Percentiles rank a stretch among this genome's conserved stretches.
Conservation (phyloP, 1,140 invertebrate species). For the Polyergus mexicanus region DNA sequence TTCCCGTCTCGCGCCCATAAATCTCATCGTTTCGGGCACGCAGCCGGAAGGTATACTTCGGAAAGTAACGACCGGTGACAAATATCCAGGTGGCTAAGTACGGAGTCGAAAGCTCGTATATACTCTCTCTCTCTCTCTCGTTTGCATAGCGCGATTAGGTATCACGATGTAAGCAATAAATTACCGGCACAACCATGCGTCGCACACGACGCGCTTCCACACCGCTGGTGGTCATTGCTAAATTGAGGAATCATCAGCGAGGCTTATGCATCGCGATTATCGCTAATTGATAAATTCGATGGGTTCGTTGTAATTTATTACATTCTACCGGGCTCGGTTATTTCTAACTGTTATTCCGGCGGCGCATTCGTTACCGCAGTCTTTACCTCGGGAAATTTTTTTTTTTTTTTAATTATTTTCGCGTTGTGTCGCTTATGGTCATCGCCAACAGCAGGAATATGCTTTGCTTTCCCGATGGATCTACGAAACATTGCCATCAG, state of each 20-base stretch:
- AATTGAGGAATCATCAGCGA: slow-evolving; percentile 75
- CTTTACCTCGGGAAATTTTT: slow-evolving; percentile 39
- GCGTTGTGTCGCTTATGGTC: slow-evolving; percentile 18
- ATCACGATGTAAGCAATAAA: slow-evolving; percentile 70
- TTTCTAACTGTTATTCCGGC: slow-evolving; percentile 66
- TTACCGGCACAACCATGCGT: slow-evolving; percentile 61
- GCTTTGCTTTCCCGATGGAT: background rate
- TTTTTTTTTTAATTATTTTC: background rate
- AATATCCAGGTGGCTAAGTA: slow-evolving; percentile 63
- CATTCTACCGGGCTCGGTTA: slow-evolving; percentile 37
- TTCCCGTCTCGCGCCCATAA: background rate
- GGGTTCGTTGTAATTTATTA: slow-evolving; percentile 69
- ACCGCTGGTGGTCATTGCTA: slow-evolving; percentile 71
- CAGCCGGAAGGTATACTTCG: slow-evolving; percentile 46
- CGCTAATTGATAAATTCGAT: slow-evolving; percentile 78
- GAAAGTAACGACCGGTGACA: slow-evolving; percentile 67
- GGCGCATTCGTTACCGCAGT: slow-evolving; percentile 40
- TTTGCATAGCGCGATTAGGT: slow-evolving; percentile 63
- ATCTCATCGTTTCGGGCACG: slow-evolving; percentile 6
- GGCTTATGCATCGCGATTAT: slow-evolving; percentile 69
- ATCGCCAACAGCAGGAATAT: slow-evolving; percentile 16
- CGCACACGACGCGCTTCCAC: slow-evolving; percentile 43
- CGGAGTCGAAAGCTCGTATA: slow-evolving; percentile 42
- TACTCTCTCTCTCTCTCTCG: background rate
- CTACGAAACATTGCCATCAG: background rate